Evolutionary conservation across 2,797 vertebrate genomes (phyloP), one percentile per base, ranked within the genome.

Genomic region (Malurus leucopterus): DNA sequence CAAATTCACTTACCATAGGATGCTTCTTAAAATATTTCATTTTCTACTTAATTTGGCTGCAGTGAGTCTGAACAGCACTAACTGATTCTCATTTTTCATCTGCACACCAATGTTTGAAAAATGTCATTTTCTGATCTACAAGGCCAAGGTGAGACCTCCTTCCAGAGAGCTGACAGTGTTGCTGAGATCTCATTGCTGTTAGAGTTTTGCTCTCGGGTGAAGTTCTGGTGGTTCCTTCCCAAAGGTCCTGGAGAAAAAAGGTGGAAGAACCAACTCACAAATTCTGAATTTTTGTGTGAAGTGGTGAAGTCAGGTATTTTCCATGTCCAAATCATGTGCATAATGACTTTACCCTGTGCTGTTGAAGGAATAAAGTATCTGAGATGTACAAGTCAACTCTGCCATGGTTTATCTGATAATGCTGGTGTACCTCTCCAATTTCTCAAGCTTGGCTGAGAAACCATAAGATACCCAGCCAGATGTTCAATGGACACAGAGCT

Each of bases 21-120:
- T 71, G 53, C 55, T 89, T 95, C 88, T 93, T 87, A 93, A 94
- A 94, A 84, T 89, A 86, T 91, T 95, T 94, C 49, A 86, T 94
- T 95, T 94, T 94, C 92, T 82, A 91, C 73, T 76, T 95, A 92
- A 89, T 95, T 93, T 92, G 85, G 64, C 79, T 82, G 74, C 68
- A 89, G 68, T 62, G 83, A 84, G 36, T 85, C 69, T 71, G 89
- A 95, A 92, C 85, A 59, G 29, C 77, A 91, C 57, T 92, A 93
- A 92, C 73, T 68, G 62, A 85, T 53, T 78, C 74, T 68, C 79
- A 74, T 94, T 95, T 88, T 94, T 94, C 67, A 89, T 81, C 57
- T 64, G 55, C 67, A 51, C 59, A 77, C 54, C 73, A 84, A 80
- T 24, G 24, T 71, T 86, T 49, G 64, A 92, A 76, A 58, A n/a